These are phyloP conservation scores for Azorinus chamasolen DNA, from an alignment of 2,888 invertebrate genomes.

Conservation along the genomic window DNA sequence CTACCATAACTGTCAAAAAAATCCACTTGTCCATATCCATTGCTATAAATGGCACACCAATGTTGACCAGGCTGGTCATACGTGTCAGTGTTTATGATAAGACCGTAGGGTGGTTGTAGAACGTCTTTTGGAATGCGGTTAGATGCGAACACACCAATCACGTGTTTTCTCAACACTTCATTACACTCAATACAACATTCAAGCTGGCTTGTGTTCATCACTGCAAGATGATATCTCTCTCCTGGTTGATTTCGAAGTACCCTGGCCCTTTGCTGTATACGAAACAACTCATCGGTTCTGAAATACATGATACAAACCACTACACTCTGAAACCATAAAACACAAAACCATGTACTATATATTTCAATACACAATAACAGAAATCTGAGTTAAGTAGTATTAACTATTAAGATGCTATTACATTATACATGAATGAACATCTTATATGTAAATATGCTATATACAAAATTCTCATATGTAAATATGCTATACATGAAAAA, in stretches of 20 bases:
- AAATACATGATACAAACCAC: constrained; percentile 11
- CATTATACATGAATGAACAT: not conserved
- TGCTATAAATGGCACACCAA: constrained; percentile 32
- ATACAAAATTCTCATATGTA: not conserved
- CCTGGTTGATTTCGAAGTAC: constrained; percentile 42
- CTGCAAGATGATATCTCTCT: constrained; percentile 27
- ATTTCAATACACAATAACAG: too few relatives aligned
- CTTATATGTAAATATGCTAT: not conserved
- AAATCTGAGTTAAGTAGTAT: too few relatives aligned
- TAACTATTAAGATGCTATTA: not conserved
- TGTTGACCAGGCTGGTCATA: constrained; percentile 30
- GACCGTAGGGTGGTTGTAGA: constrained; percentile 10
- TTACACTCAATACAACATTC: constrained; percentile 33
- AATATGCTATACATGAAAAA: not conserved
- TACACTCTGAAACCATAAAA: not conserved
- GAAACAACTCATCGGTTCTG: constrained; percentile 53
- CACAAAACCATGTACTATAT: not conserved
- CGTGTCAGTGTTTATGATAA: constrained; percentile 48
- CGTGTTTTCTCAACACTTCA: constrained; percentile 3
- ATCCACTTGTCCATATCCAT: constrained; percentile 13
- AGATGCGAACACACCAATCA: constrained; percentile 36
- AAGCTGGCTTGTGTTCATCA: constrained; percentile 40
- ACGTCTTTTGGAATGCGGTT: constrained; percentile 24
- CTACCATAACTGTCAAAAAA: constrained; percentile 31
- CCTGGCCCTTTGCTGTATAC: constrained; percentile 38